These are phyloP conservation scores for Oreochromis spilurus DNA, from an alignment of 2,113 vertebrate species.

Conservation along the genomic window DNA sequence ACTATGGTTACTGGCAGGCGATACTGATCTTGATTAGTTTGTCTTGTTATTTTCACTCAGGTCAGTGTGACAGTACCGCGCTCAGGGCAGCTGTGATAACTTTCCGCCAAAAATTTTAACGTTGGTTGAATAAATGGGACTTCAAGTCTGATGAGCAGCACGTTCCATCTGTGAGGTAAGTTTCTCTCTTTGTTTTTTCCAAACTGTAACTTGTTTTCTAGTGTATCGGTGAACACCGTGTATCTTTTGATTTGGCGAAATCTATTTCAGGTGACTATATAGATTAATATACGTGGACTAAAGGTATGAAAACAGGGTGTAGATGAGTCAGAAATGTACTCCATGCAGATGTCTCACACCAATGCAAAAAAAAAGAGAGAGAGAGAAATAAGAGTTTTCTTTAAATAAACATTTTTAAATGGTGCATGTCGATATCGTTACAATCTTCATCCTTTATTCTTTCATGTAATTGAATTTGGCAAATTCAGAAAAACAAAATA, in stretches of 20 bases:
- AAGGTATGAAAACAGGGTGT: background rate
- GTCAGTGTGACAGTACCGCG: background rate
- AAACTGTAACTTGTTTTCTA: background rate
- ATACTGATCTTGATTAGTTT: conserved; percentile 42
- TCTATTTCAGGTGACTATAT: background rate
- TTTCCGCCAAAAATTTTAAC: background rate
- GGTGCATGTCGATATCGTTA: background rate
- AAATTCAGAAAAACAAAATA: background rate
- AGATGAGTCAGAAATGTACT: background rate
- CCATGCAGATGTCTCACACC: background rate
- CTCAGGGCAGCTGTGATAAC: background rate
- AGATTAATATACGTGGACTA: background rate
- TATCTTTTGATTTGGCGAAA: background rate
- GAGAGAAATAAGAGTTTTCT: background rate
- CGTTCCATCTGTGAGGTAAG: conserved; percentile 31
- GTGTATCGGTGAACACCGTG: background rate
- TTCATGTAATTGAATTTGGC: background rate
- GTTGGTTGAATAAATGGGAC: background rate
- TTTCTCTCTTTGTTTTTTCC: background rate
- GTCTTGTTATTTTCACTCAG: conserved; percentile 17
- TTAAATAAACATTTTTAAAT: background rate
- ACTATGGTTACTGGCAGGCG: conserved; percentile 60
- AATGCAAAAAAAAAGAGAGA: background rate
- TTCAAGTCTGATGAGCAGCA: background rate
- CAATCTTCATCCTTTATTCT: background rate